phyloP scores from a whole-genome alignment of 2,888 invertebrate species.

The Liopterus haemorrhoidalis region DNA sequence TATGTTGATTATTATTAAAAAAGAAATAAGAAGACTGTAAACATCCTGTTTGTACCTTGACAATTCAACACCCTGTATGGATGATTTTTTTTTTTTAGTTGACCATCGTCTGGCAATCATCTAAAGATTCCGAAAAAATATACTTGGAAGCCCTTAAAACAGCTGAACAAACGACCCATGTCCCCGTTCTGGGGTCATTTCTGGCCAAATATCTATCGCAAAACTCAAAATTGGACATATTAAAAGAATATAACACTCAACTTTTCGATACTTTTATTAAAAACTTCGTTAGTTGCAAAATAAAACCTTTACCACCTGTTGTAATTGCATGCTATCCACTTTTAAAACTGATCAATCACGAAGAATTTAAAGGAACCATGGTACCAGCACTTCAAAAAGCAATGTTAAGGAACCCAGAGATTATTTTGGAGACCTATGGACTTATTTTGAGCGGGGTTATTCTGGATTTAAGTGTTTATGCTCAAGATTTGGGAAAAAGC shows the following conservation, averaged over 20 bases:
- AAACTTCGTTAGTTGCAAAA: slow-evolving; percentile 70
- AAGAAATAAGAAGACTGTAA: no score
- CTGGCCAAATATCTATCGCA: slow-evolving; percentile 55
- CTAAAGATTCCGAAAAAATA: slow-evolving; percentile 39
- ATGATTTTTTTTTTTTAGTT: slow-evolving; percentile 41
- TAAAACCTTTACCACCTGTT: slow-evolving; percentile 63
- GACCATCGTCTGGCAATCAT: slow-evolving; percentile 35
- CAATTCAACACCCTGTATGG: not conserved
- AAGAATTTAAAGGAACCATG: slow-evolving; percentile 66
- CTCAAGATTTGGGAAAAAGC: slow-evolving; percentile 72
- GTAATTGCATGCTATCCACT: slow-evolving; percentile 63
- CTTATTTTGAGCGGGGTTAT: slow-evolving; percentile 65
- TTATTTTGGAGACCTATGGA: slow-evolving; percentile 75
- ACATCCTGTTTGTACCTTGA: slow-evolving; percentile 32
- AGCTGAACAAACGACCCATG: slow-evolving; percentile 47
- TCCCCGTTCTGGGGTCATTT: slow-evolving; percentile 60
- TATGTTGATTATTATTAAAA: no score
- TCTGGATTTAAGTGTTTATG: slow-evolving; percentile 72
- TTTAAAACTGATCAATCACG: slow-evolving; percentile 55
- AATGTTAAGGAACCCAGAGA: slow-evolving; percentile 89
- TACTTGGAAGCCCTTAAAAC: slow-evolving; percentile 44
- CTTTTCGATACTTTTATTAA: slow-evolving; percentile 69
- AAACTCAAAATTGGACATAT: slow-evolving; percentile 46
- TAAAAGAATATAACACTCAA: slow-evolving; percentile 49
- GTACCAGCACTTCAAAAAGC: slow-evolving; percentile 85